Evolutionary conservation across 2,888 invertebrate species (phyloP), one percentile per base, ranked within the genome.

Genomic region (Adelognathus sp.): DNA sequence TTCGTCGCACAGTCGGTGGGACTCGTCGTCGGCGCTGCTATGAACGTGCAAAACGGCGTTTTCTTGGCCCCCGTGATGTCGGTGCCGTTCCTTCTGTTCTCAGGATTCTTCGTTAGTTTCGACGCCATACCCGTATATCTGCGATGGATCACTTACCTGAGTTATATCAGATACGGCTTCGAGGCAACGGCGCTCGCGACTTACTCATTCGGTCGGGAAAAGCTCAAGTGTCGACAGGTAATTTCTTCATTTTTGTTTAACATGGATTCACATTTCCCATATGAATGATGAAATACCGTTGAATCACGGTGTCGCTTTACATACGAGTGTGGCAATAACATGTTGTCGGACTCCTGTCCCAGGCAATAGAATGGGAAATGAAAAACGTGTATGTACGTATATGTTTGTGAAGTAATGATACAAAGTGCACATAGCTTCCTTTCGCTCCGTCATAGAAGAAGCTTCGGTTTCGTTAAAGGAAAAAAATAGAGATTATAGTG

Each of bases 41-140:
- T 98, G 95, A 97, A 97, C 87, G 97, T 98, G 9, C 93, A 98
- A 95, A 98, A 98, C 89, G 98, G 98, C 29, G 98, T 98, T 66
- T 99, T 98, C 93, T 93, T 99, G 85, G 98, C 98, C 5, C 98
- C 98, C 0, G 98, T 98, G 52, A 98, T 98, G 97, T 97, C 97
- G 0, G 98, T 98, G 54, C 98, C 98, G 36, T 98, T 99, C 93
- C 93, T 99, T 72, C 93, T 98, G 76, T 98, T 98, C 94, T 98
- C 98, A 85, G 98, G 98, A 5, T 98, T 98, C 95, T 98, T 98
- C 92, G 98, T 98, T 41, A 98, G 97, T 80, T 98, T 98, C 92
- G 97, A 98, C 91, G 98, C 98, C 1, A 98, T 99, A 88, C 98
- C 98, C 0, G 95, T 96, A 1, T 99, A 98, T 91, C 93, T 99